phyloP scores from a whole-genome alignment of 23 tunicate species.

The Aplidium turbinatum region DNA sequence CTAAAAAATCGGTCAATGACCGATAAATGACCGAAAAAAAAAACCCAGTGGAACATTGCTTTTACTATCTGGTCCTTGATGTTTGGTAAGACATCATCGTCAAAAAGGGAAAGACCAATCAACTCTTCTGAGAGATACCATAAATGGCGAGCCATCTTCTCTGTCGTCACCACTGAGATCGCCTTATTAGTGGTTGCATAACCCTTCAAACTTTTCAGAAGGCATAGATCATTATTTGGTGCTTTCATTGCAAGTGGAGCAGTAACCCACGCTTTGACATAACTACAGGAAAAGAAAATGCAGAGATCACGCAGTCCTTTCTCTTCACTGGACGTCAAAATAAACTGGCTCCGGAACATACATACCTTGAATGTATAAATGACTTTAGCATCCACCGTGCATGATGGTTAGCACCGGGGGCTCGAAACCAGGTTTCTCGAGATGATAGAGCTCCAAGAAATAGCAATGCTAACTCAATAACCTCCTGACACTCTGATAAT shows the following conservation, averaged over 20 bases:
- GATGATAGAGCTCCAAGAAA: too few species aligned
- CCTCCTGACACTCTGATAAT: too few species aligned
- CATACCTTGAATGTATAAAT: too few species aligned
- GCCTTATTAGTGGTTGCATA: not conserved
- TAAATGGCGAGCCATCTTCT: slow-evolving; percentile 1
- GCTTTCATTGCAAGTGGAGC: too few species aligned
- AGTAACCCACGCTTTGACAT: slow-evolving; percentile 18
- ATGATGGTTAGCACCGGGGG: too few species aligned
- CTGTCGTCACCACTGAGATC: not conserved
- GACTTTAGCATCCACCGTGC: too few species aligned
- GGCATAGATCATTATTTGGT: slow-evolving; percentile 1
- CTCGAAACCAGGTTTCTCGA: too few species aligned
- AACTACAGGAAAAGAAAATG: not conserved
- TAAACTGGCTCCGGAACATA: slow-evolving; percentile 6
- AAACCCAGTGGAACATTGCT: too few species aligned
- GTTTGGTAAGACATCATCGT: slow-evolving; percentile 10
- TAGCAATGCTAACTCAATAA: too few species aligned
- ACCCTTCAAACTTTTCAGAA: not conserved
- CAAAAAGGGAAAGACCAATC: slow-evolving; percentile 8
- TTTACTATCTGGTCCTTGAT: slow-evolving; percentile 2
- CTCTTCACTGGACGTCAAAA: not conserved
- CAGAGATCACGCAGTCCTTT: not conserved
- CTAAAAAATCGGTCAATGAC: too few species aligned
- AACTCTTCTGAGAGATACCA: slow-evolving; percentile 3
- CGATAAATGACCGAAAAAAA: too few species aligned